Evolutionary conservation across 2,113 vertebrate genomes (phyloP).

Genomic region (Erythrolamprus reginae): DNA sequence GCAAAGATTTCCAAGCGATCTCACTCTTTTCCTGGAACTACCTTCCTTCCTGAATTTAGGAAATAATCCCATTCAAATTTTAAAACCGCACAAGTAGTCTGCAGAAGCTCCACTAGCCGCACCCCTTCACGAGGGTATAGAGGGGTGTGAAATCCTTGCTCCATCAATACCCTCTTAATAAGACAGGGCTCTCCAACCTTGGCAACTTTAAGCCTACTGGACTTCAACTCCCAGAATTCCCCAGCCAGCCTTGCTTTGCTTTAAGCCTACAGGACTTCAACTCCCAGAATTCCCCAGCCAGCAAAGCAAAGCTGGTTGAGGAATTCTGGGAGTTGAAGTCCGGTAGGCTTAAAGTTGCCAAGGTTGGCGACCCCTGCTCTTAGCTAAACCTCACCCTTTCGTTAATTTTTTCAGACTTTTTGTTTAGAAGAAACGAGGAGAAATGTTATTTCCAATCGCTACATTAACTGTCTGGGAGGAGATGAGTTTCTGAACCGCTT

Average conservation of each 20-base stretch:
- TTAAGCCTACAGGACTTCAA: too few species aligned
- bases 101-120: background rate
- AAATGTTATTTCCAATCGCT: constrained; percentile 41
- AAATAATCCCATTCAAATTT: background rate
- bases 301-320: too few species aligned
- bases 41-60: too few species aligned
- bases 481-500: constrained; percentile 63
- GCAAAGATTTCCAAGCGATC: background rate
- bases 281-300: too few species aligned
- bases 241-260: too few species aligned
- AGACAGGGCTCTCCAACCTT: too few species aligned
- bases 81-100: background rate
- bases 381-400: background rate
- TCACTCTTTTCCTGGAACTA: background rate
- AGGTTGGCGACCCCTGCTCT: background rate
- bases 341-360: too few species aligned
- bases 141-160: accelerated
- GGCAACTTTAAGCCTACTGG: too few species aligned
- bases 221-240: too few species aligned
- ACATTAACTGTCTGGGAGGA: constrained; percentile 59
- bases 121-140: background rate
- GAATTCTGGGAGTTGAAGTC: too few species aligned
- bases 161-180: accelerated
- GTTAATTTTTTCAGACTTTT: constrained; percentile 17
- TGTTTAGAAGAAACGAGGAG: constrained; percentile 30